A percentile compares a stretch with the other conserved stretches of the same genome.
Evolutionary conservation across 1,140 invertebrate species (phyloP).

Genomic region (Globodera rostochiensis): DNA sequence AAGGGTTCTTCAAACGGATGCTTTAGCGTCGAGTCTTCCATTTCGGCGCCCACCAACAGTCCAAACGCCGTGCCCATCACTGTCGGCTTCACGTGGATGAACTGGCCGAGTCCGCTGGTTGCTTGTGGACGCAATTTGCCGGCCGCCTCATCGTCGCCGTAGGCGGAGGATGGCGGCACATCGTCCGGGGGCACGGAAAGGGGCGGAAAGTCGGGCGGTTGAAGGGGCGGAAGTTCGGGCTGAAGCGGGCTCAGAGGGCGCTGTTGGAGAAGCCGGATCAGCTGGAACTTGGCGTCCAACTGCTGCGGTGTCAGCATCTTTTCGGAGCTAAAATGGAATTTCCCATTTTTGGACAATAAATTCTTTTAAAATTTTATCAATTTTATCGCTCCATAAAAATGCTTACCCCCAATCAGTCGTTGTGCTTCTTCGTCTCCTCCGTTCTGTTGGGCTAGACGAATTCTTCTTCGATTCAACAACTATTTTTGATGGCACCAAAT

Average conservation of each 20-base stretch:
- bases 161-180: neutral
- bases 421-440: neutral
- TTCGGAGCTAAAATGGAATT: neutral
- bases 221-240: slow-evolving; percentile 15
- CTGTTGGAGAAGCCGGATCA: slow-evolving; percentile 11
- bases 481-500: neutral
- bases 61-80: neutral
- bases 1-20: slow-evolving; percentile 27
- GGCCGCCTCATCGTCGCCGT: neutral
- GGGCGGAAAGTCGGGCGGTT: slow-evolving; percentile 27
- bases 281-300: slow-evolving; percentile 26
- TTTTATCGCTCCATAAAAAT: too few species aligned
- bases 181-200: neutral
- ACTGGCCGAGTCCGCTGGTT: slow-evolving; percentile 8
- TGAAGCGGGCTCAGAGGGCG: slow-evolving; percentile 19
- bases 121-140: slow-evolving; percentile 1
- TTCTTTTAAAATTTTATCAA: too few species aligned
- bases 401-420: neutral
- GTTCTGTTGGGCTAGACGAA: neutral
- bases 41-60: neutral
- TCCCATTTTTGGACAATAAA: too few species aligned
- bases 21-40: slow-evolving; percentile 12
- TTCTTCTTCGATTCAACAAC: neutral
- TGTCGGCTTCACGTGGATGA: slow-evolving; percentile 25
- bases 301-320: slow-evolving; percentile 24